Evolutionary conservation across 2,888 invertebrate species (phyloP), one percentile per base, ranked within the genome.

Genomic region (Netelia virgata): DNA sequence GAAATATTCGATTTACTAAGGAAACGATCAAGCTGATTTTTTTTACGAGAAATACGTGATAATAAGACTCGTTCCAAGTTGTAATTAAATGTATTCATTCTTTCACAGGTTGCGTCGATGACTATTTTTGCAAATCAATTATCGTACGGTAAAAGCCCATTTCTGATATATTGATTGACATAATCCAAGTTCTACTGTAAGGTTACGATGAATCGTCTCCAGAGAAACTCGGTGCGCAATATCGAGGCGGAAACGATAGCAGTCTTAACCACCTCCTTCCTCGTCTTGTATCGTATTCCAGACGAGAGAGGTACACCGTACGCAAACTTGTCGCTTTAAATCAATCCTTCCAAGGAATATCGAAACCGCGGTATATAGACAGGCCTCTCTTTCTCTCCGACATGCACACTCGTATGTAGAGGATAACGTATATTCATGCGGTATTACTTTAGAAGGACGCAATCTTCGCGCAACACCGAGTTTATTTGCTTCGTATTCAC

Each of bases 301-400:
- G 53, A 72, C 59, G 75, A 59, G 50, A 75, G 70, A 64, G 43
- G 75, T 53, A 77, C 77, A 63, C 63, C 41, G 66, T 72, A 53
- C 57, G 66, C 64, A 80, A 83, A 80, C 75, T 83, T 83, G 83
- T 80, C 79, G 75, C 75, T 75, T 80, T 83, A 83, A 83, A 83
- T 83, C 83, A 80, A 83, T 83, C 75, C 72, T 41, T 16, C 63
- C 59, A 61, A 76, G 64, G 72, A 83, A 80, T 83, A 79, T 80
- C 66, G 57, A 83, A 55, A 72, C 63, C 63, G 59, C 83, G 53
- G 50, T n/a, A 72, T n/a, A 72, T 50, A 50, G 57, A 59, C 61
- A 10, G 16, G 18, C 1, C 57, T 57, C 18, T 57, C 20, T 57
- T 18, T 57, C 57, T 57, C 57, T 18, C 3, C 18, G 57, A 47